Evolutionary conservation across 2,113 vertebrate species (phyloP), one percentile per base, ranked within the genome.

Genomic region (Limnothrissa miodon): DNA sequence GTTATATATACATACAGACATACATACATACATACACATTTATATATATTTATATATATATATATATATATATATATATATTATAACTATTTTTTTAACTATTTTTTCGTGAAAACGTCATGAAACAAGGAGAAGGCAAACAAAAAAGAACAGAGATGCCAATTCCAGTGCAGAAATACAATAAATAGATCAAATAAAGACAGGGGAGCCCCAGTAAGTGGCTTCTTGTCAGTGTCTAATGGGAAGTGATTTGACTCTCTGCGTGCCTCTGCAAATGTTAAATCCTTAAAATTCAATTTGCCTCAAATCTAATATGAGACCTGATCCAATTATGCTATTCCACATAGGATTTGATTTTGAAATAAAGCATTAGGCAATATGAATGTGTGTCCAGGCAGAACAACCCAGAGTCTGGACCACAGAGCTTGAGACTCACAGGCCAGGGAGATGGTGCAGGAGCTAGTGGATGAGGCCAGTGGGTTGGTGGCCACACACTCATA

Each of bases 401-500:
- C 15, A 59, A 59, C 56, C 56, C 56, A 25, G 10, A 10, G 6
- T 33, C 62, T 70, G 25, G 62, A 29, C 25, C 2, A 33, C 62
- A 29, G 25, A 4, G 23, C 53, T 56, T 23, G 51, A 19, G 51
- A 56, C 97, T 96, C 93, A 99, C 97, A 93, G 87, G 98, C 97
- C 66, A 98, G 94, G 29, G 96, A 94, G 62, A 99, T 85, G 0
- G 93, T 95, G 87, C 97, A 99, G 90, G 97, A 97, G 89, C 96
- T 99, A 89, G 92, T 97, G 89, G 95, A 93, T 0, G 95, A 95
- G 45, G 96, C 97, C 25, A 98, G 92, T 44, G 93, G 89, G 2
- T 99, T 99, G 78, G 94, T 90, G 0, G 97, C 98, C 0, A 96
- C 93, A 66, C 97, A 99, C 85, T 98, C 97, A 0, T 99, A 99